Base-by-base conservation (phyloP, 1,140 invertebrate genomes). In the Zaprionus vittiger region DNA sequence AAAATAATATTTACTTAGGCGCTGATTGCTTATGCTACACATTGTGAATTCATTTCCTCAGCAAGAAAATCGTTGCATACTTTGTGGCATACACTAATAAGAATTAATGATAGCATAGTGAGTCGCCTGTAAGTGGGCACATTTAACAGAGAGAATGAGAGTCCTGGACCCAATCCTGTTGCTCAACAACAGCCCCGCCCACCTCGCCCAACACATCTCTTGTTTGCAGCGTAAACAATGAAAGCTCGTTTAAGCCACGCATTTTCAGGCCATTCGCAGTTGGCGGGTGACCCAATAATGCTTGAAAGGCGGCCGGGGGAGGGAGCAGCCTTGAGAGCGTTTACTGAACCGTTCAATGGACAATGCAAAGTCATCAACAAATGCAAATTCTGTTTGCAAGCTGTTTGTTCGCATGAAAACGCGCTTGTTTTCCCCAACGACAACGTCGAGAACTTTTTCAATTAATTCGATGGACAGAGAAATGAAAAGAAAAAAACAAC, bases 231-330 rank as follows among this genome's bases (percentile, higher is more conserved):
- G 15, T 22, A 59, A 37, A 57, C n/a, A 66, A 26, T 14, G n/a
- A 57, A 44, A 56, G 26, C 54, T 56, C 26, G 1, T 56, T 56
- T 52, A 49, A 49, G 47, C n/a, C 47, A 47, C 38, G 38, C 38
- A 41, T n/a, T 47, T 69, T 37, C 54, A 59, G 28, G 31, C 47
- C 28, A 65, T 65, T 6, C 62, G 65, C 37, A 63, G 26, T 20
- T 20, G 68, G 60, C 57, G 47, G 56, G 24, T 87, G 84, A 83
- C 80, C 84, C 68, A 83, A 80, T 83, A 83, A 81, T 26, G 52
- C n/a, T 17, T 9, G 2, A 7, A 47, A 9, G 7, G 6, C 9
- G 31, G 7, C 0, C 7, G 6, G 37, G 14, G 37, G 0, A 0
- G 17, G 3, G 12, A 22, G 15, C 26, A 69, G 68, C 78, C 84